Evolutionary conservation across 2,888 invertebrate species (phyloP).

Genomic region (Bruchidius siliquastri): DNA sequence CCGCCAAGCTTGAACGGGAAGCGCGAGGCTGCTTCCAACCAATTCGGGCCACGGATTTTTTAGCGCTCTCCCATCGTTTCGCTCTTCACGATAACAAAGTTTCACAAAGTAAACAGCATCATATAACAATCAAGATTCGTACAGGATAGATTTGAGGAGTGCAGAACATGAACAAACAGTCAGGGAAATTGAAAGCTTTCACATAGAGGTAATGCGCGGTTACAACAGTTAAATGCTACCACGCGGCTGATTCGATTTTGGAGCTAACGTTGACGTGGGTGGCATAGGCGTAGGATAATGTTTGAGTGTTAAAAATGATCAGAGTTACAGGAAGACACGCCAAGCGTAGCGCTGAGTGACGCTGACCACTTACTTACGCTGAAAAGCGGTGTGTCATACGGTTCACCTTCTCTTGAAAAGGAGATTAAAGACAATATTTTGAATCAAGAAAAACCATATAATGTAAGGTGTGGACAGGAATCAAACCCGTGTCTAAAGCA

Average conservation of each 20-base stretch:
- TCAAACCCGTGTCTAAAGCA: no score
- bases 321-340: no score
- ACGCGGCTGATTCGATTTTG: slow-evolving; percentile 27
- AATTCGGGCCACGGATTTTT: neutral
- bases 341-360: no score
- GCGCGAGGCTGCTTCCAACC: neutral
- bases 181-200: slow-evolving; percentile 45
- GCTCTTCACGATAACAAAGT: neutral
- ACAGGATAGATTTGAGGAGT: slow-evolving; percentile 1
- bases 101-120: slow-evolving; percentile 1
- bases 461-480: no score
- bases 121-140: slow-evolving; percentile 3
- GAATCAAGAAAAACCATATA: no score
- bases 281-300: neutral
- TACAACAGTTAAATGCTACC: slow-evolving; percentile 39
- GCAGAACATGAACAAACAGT: slow-evolving; percentile 44
- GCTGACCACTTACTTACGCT: no score
- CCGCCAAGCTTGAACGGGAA: neutral
- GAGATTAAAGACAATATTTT: no score
- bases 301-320: no score
- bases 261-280: neutral
- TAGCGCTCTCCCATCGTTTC: neutral
- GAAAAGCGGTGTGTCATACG: no score
- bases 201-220: slow-evolving; percentile 16
- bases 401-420: no score